Evolutionary conservation across 2,888 invertebrate genomes (phyloP).

Genomic region (Hipparchia sbordonii): DNA sequence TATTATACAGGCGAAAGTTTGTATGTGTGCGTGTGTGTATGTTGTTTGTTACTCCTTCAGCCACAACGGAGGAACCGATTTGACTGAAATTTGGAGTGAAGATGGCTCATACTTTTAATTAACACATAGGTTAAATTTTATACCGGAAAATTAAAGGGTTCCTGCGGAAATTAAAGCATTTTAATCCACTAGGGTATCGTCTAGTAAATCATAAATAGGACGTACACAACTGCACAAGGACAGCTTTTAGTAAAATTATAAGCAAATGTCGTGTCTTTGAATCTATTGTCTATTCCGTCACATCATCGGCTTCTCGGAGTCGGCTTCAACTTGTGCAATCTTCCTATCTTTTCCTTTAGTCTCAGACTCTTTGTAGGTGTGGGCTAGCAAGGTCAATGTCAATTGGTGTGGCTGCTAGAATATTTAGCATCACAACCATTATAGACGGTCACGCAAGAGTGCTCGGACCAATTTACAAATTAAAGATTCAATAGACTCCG

Average conservation of each 20-base stretch:
- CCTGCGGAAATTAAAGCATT: too few relatives aligned
- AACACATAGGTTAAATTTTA: too few relatives aligned
- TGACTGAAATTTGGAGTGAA: too few relatives aligned
- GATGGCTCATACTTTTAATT: too few relatives aligned
- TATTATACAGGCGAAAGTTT: too few relatives aligned
- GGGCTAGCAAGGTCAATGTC: constrained; percentile 29
- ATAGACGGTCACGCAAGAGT: constrained; percentile 28
- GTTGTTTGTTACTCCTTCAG: too few relatives aligned
- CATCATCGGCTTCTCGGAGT: background rate
- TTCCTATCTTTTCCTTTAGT: background rate
- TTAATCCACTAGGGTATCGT: too few relatives aligned
- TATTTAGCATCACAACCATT: constrained; percentile 16
- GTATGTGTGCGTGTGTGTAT: too few relatives aligned
- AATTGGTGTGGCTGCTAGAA: constrained; percentile 24
- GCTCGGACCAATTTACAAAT: constrained; percentile 29
- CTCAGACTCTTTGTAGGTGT: constrained; percentile 18
- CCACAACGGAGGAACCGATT: too few relatives aligned
- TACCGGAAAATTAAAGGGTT: too few relatives aligned
- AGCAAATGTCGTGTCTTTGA: background rate
- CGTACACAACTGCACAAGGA: background rate
- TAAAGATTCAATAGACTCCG: constrained; percentile 22
- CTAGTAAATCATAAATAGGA: too few relatives aligned
- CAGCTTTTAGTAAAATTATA: background rate
- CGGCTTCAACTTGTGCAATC: background rate
- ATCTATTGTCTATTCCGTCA: background rate